Conservation (phyloP, 2,113 vertebrate species). For the Microtus richardsoni region DNA sequence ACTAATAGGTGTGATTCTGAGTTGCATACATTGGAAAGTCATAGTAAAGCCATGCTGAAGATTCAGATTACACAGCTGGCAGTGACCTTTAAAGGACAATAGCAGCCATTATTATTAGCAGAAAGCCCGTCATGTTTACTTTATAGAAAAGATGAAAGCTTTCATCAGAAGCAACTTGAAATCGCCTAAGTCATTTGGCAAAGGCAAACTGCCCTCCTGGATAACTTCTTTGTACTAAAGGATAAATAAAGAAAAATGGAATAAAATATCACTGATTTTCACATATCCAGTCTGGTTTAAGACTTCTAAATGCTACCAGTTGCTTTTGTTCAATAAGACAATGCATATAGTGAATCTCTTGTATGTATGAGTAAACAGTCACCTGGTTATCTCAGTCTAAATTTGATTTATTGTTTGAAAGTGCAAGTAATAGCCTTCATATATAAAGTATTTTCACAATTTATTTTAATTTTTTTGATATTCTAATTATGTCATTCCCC, state of each 20-base stretch:
- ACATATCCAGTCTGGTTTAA: background rate
- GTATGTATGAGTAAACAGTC: background rate
- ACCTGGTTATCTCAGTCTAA: background rate
- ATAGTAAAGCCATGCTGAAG: background rate
- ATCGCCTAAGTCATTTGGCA: background rate
- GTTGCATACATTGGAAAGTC: background rate
- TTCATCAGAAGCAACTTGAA: conserved; percentile 19
- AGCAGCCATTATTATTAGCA: background rate
- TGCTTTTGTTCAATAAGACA: background rate
- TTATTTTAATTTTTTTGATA: background rate
- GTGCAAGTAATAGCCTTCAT: background rate
- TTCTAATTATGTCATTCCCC: background rate
- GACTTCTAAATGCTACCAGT: background rate
- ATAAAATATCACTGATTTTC: conserved; percentile 23
- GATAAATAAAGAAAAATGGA: conserved; percentile 51
- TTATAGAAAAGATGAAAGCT: background rate
- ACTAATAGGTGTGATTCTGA: background rate
- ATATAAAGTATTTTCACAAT: background rate
- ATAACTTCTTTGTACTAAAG: background rate
- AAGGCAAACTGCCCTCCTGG: conserved; percentile 6
- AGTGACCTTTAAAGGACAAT: background rate
- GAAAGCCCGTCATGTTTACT: background rate
- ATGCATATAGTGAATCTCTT: background rate
- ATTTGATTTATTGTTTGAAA: conserved; percentile 7
- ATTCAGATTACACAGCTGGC: background rate